Conservation (phyloP, 2,888 invertebrate species). For the Ophion ventricosus region DNA sequence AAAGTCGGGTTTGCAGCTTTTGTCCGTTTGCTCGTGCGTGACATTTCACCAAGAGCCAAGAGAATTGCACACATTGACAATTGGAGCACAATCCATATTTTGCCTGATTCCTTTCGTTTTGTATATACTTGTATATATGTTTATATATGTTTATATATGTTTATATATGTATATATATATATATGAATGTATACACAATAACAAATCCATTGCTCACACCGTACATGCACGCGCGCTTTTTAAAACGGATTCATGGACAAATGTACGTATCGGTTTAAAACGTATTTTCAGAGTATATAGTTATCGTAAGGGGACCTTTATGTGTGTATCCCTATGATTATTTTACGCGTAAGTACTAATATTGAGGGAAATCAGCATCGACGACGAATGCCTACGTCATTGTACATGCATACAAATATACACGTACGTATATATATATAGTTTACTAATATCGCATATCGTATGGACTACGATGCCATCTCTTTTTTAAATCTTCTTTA, state of each 20-base stretch:
- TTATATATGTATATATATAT: too few species aligned
- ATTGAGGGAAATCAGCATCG: constrained; percentile 23
- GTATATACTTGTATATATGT: too few species aligned
- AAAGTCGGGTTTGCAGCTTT: constrained; percentile 41
- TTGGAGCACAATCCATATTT: constrained; percentile 1
- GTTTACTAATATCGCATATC: constrained; percentile 15
- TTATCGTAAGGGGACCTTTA: not conserved
- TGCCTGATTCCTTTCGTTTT: not conserved
- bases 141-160: too few species aligned
- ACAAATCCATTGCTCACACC: not conserved
- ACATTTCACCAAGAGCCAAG: constrained; percentile 38
- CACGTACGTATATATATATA: not conserved
- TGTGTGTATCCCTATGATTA: constrained; percentile 12
- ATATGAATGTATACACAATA: not conserved
- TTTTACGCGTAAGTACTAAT: constrained; percentile 6
- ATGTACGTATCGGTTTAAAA: not conserved
- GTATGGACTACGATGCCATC: constrained; percentile 12
- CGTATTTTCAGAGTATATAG: not conserved
- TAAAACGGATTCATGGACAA: not conserved
- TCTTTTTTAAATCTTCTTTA: constrained; percentile 18
- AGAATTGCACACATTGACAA: constrained; percentile 36
- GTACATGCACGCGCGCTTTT: not conserved
- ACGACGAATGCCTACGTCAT: not conserved
- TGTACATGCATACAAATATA: not conserved
- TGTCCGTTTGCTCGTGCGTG: constrained; percentile 48